Evolutionary conservation across 2,888 invertebrate species (phyloP).

Genomic region (Hydraecia micacea): DNA sequence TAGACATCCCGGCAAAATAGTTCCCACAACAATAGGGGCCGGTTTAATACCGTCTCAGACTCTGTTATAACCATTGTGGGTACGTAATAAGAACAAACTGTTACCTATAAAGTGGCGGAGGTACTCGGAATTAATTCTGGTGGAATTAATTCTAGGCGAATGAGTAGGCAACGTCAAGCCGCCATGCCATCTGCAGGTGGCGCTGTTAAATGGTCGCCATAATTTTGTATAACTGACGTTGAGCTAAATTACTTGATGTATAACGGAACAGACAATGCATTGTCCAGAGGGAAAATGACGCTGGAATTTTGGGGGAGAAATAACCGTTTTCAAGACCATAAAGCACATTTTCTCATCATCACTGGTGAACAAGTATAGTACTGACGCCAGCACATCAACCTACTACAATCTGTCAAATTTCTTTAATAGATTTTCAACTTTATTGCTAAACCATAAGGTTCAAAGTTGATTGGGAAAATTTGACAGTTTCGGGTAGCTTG

Average conservation of each 20-base stretch:
- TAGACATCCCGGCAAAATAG: conserved; percentile 53
- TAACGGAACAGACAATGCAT: conserved; percentile 20
- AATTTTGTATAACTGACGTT: conserved; percentile 59
- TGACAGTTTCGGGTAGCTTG: too few species aligned
- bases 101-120: conserved; percentile 75
- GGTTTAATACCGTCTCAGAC: conserved; percentile 74
- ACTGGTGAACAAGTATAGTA: neutral
- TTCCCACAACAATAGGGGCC: conserved; percentile 65
- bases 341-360: neutral
- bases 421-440: too few species aligned
- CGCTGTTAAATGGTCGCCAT: conserved; percentile 59
- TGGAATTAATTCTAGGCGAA: conserved; percentile 77
- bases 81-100: conserved; percentile 79
- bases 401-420: too few species aligned
- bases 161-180: conserved; percentile 69
- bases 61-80: conserved; percentile 73
- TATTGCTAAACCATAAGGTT: too few species aligned
- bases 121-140: conserved; percentile 76
- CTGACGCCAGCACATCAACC: too few species aligned
- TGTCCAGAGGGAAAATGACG: neutral
- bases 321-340: neutral
- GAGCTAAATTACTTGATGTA: conserved; percentile 44
- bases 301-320: neutral
- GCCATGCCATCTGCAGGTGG: conserved; percentile 67
- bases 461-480: too few species aligned